Percentiles rank a stretch among this genome's conserved stretches.
phyloP scores from a whole-genome alignment of 1,140 invertebrate species.

The Drosophila bipectinata region DNA sequence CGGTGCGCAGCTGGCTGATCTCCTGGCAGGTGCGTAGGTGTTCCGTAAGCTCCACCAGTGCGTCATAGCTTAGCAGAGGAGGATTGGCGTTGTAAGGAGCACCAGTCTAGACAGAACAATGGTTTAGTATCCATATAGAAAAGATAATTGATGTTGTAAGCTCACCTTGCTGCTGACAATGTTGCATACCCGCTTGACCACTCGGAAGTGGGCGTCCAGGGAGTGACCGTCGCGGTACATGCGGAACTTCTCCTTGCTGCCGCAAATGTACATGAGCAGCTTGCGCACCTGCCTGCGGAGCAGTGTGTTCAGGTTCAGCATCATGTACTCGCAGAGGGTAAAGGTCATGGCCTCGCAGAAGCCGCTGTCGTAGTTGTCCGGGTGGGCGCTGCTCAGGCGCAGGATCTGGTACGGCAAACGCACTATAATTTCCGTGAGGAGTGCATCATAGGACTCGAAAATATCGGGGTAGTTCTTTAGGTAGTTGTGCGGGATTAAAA shows the following conservation, averaged over 20 bases:
- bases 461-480: conserved; percentile 96
- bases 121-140: too few species aligned
- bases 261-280: conserved; percentile 95
- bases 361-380: conserved; percentile 86
- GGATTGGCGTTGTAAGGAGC: conserved; percentile 83
- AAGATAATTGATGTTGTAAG: not conserved
- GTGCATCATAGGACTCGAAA: conserved; percentile 96
- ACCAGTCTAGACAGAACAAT: conserved; percentile 45
- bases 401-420: conserved; percentile 97
- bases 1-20: conserved; percentile 94
- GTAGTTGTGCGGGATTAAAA: conserved; percentile 97
- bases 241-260: conserved; percentile 97
- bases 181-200: conserved; percentile 85
- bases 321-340: conserved; percentile 97
- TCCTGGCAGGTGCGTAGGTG: conserved; percentile 97
- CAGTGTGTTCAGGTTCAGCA: conserved; percentile 93
- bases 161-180: conserved; percentile 84
- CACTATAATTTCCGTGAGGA: conserved; percentile 97
- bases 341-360: conserved; percentile 95
- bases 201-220: conserved; percentile 91
- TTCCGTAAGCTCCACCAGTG: conserved; percentile 96
- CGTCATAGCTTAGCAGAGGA: conserved; percentile 92
- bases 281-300: conserved; percentile 93
- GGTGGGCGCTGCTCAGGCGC: conserved; percentile 86
- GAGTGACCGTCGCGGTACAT: conserved; percentile 97